A percentile compares a stretch with the other conserved stretches of the same genome.
These are phyloP conservation scores for Jaculus jaculus DNA, from an alignment of 2,113 vertebrate species.

Conservation along the genomic window DNA sequence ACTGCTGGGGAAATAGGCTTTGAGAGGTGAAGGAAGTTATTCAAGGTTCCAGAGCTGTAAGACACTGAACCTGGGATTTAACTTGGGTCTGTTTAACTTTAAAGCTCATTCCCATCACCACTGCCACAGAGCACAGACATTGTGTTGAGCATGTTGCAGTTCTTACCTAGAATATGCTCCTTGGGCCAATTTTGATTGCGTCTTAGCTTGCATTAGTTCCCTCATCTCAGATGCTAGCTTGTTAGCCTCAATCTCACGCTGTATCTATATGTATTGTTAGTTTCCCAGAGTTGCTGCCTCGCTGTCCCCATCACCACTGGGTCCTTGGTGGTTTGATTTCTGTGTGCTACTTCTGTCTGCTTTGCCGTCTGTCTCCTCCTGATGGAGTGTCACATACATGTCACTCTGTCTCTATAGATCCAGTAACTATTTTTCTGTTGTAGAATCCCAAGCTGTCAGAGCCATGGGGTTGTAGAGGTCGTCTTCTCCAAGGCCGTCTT, in stretches of 20 bases:
- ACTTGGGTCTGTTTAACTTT: neutral
- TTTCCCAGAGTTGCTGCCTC: neutral
- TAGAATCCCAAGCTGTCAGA: neutral
- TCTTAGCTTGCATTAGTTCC: neutral
- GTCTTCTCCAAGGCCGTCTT: neutral
- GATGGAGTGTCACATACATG: neutral
- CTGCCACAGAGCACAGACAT: no score
- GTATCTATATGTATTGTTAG: neutral
- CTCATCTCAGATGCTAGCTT: neutral
- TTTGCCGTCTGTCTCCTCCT: conserved; percentile 34
- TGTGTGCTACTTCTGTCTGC: conserved; percentile 14
- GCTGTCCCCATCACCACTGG: neutral
- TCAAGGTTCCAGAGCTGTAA: neutral
- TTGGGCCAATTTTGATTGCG: neutral
- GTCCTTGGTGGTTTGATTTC: neutral
- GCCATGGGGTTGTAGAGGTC: neutral
- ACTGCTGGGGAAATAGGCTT: neutral
- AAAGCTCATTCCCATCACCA: neutral
- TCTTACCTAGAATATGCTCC: neutral
- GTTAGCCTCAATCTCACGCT: neutral
- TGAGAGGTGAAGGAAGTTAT: neutral
- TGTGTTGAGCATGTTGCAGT: neutral
- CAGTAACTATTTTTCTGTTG: neutral
- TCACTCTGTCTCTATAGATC: neutral
- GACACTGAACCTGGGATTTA: conserved; percentile 9